Conservation (phyloP, 2,113 vertebrate species). For the Aldabrachelys gigantea region DNA sequence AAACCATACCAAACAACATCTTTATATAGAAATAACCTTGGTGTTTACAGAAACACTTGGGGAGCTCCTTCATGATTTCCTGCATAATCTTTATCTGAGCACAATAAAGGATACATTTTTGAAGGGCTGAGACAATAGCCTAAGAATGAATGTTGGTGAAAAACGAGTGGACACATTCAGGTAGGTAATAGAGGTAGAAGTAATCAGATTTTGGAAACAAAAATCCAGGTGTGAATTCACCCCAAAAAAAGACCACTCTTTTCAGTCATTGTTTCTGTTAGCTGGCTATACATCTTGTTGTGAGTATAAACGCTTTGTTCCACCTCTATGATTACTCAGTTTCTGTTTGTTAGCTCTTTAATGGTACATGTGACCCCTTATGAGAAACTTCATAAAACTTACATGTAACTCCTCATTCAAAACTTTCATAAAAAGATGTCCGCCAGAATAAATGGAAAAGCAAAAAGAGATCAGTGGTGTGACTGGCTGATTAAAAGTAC, state of each 20-base stretch:
- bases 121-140: neutral
- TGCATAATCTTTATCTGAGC: neutral
- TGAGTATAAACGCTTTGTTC: neutral
- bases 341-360: neutral
- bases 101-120: neutral
- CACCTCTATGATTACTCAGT: neutral
- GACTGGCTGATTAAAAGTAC: neutral
- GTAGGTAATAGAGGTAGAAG: neutral
- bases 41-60: neutral
- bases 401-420: neutral
- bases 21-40: neutral
- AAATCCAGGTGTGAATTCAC: neutral
- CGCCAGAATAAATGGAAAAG: neutral
- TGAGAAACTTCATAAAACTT: neutral
- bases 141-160: neutral
- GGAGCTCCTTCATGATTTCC: neutral
- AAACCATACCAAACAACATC: neutral
- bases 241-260: neutral
- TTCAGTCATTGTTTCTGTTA: neutral
- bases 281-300: neutral
- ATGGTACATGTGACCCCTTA: neutral
- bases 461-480: neutral
- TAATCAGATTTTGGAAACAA: neutral
- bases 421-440: neutral
- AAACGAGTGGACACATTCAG: neutral